Percentiles rank a stretch among this genome's conserved stretches.
Evolutionary conservation across 2,888 invertebrate species (phyloP).

Genomic region (Hecatera dysodea): DNA sequence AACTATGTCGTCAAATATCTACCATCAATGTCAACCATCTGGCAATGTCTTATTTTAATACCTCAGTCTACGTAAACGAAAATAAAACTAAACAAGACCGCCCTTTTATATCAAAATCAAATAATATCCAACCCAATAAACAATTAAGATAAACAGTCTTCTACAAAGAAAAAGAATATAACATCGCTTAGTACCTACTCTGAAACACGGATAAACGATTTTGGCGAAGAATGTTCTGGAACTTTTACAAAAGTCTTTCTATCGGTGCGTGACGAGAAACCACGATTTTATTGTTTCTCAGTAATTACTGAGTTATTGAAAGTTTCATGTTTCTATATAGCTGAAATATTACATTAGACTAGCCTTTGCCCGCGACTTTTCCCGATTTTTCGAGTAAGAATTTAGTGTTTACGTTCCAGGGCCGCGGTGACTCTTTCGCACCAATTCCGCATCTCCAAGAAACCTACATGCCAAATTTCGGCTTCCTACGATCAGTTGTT

Average conservation of each 20-base stretch:
- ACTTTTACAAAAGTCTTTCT: slow-evolving; percentile 51
- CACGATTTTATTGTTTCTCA: slow-evolving; percentile 45
- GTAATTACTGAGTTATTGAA: slow-evolving; percentile 58
- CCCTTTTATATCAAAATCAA: slow-evolving; percentile 5
- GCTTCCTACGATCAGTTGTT: no score
- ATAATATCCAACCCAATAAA: slow-evolving; percentile 22
- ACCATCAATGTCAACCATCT: no score
- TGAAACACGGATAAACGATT: slow-evolving; percentile 58
- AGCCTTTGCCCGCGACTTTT: no score
- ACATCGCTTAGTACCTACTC: slow-evolving; percentile 43
- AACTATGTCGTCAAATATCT: no score
- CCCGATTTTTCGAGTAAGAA: no score
- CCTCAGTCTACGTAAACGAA: not conserved
- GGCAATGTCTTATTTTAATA: not conserved
- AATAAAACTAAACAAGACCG: not conserved
- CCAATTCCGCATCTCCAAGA: no score
- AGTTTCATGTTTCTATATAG: slow-evolving; percentile 16
- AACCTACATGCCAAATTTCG: no score
- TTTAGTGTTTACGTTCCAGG: no score
- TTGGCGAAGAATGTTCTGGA: slow-evolving; percentile 49
- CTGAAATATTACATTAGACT: no score
- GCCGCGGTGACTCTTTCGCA: no score
- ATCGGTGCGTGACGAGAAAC: slow-evolving; percentile 52
- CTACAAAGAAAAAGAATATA: slow-evolving; percentile 37
- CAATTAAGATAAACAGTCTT: slow-evolving; percentile 24